A percentile compares a stretch with the other conserved stretches of the same genome.
phyloP scores from a whole-genome alignment of 2,888 invertebrate species.

The Euplagia quadripunctaria region DNA sequence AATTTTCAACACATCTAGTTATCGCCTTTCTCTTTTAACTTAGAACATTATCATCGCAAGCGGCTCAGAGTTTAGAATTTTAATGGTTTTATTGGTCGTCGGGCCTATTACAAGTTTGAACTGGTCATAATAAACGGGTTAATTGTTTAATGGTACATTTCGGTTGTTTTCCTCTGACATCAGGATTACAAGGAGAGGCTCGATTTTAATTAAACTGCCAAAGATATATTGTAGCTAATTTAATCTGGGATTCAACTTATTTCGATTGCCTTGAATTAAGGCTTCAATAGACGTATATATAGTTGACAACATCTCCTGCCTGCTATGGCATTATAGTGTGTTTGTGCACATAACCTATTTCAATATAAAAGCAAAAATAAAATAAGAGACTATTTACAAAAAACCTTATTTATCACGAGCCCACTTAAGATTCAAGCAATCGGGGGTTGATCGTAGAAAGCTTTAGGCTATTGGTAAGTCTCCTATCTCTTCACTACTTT shows the following conservation, averaged over 20 bases:
- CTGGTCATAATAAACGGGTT: slow-evolving; percentile 55
- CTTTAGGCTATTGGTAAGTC: too few relatives aligned
- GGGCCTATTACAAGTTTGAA: slow-evolving; percentile 51
- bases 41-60: slow-evolving; percentile 27
- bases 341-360: too few relatives aligned
- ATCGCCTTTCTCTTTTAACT: slow-evolving; percentile 23
- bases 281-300: background rate
- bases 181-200: slow-evolving; percentile 14
- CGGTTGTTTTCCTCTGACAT: slow-evolving; percentile 37
- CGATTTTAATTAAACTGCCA: slow-evolving; percentile 23
- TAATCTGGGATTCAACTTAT: slow-evolving; percentile 10
- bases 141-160: slow-evolving; percentile 58
- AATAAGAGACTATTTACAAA: too few relatives aligned
- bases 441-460: too few relatives aligned
- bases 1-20: background rate
- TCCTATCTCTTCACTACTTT: too few relatives aligned
- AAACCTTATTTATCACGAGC: too few relatives aligned
- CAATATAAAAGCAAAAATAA: too few relatives aligned
- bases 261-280: slow-evolving; percentile 6
- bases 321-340: too few relatives aligned
- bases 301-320: background rate
- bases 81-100: slow-evolving; percentile 62
- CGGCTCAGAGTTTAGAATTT: slow-evolving; percentile 52
- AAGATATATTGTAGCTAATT: slow-evolving; percentile 13
- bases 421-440: too few relatives aligned